A percentile compares a stretch with the other conserved stretches of the same genome.
These are phyloP conservation scores for Saturnia japonica DNA, from an alignment of 2,888 invertebrate species.

Conservation along the genomic window DNA sequence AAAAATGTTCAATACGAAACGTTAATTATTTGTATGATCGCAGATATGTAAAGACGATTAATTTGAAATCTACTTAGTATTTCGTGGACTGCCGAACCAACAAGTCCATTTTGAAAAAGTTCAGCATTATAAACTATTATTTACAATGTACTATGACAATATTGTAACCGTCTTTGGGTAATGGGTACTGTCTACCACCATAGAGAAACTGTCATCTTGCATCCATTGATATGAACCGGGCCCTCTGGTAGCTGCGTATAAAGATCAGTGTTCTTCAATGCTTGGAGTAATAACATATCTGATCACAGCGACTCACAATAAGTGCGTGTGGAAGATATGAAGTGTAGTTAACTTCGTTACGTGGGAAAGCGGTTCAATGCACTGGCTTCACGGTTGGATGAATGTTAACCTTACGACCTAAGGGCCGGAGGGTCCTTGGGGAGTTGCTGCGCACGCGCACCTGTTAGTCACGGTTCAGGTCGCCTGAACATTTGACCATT, in stretches of 20 bases:
- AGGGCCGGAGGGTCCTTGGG: slow-evolving; percentile 32
- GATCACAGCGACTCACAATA: neutral
- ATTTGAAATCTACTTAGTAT: no score
- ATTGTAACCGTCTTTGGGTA: no score
- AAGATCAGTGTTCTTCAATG: neutral
- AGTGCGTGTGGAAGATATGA: neutral
- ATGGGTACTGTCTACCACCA: no score
- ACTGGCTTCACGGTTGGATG: slow-evolving; percentile 6
- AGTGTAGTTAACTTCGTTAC: neutral
- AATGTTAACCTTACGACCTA: slow-evolving; percentile 8
- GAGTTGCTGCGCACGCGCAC: slow-evolving; percentile 38
- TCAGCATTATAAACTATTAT: no score
- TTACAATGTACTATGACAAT: no score
- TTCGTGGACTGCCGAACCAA: no score
- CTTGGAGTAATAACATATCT: neutral
- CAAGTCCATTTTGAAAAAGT: no score
- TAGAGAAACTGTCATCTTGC: no score
- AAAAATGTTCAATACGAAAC: no score
- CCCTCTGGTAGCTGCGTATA: neutral
- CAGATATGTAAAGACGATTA: no score
- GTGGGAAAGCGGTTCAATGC: neutral
- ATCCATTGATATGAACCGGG: neutral
- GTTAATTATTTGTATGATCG: no score
- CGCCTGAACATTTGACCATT: neutral
- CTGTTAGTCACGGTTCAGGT: slow-evolving; percentile 45